Evolutionary conservation across 2,888 invertebrate species (phyloP).

Genomic region (Villa cingulata): DNA sequence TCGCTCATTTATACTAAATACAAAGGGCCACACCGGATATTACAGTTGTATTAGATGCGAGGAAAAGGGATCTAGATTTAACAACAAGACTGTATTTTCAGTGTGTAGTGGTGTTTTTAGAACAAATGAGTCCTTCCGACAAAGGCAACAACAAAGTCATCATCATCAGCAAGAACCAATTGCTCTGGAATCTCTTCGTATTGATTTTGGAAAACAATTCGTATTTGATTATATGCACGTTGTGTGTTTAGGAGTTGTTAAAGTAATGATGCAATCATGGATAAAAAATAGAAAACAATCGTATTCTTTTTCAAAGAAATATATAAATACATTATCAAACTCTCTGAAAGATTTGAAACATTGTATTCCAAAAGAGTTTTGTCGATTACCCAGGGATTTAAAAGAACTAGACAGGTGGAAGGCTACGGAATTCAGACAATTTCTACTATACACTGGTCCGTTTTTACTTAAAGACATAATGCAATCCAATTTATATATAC

Average conservation of each 20-base stretch:
- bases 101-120: neutral
- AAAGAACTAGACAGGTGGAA: constrained; percentile 1
- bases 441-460: constrained; percentile 2
- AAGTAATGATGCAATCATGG: neutral
- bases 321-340: no score
- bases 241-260: neutral
- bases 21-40: constrained; percentile 5
- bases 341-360: no score
- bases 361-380: neutral
- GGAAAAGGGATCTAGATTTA: neutral
- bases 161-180: neutral
- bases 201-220: constrained; percentile 4
- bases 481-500: constrained; percentile 8
- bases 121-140: neutral
- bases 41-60: constrained; percentile 7
- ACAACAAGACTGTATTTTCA: constrained; percentile 1
- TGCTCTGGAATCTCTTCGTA: neutral
- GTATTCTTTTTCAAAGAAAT: neutral
- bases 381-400: neutral
- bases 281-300: neutral
- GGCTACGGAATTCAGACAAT: constrained; percentile 11
- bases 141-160: constrained; percentile 2
- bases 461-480: neutral
- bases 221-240: constrained; percentile 7
- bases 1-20: constrained; percentile 2